Evolutionary conservation across 2,113 vertebrate genomes (phyloP), one percentile per base, ranked within the genome.

Genomic region (Apteryx owenii): DNA sequence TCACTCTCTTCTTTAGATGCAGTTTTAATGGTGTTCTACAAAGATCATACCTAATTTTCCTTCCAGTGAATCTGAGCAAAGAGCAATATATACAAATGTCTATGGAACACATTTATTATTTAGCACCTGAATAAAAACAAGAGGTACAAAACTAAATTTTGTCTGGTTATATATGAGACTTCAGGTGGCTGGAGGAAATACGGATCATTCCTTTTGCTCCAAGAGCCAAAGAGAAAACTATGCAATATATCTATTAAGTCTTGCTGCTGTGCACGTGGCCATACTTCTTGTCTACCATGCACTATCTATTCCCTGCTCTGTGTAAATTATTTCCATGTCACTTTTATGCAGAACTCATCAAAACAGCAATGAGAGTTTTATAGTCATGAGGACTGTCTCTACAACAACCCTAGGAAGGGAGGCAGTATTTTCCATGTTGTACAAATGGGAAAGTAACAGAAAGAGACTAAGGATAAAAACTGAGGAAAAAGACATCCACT

Each of bases 201-300:
- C 0, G 4, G 25, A 73, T 29, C 46, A n/a, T 64, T 84, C 64
- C 8, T 12, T 88, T 61, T 23, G 60, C 8, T 89, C 0, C 0
- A 66, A 81, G 38, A 82, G 77, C 28, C 92, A 46, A 92, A 78
- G 50, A 86, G 80, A 58, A 9, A 82, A 69, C 56, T 68, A 10
- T 3, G 9, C 36, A 36, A 21, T 36, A 69, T 29, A 79, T 76
- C 62, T 31, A 5, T 28, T 20, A n/a, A 60, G 14, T 21, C 31
- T 61, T 69, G 11, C 31, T 68, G 14, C 23, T 53, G 81, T 28
- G 13, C 82, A 28, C 7, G 51, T 4, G 48, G 18, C 50, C 40
- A 48, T 17, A 6, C 9, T 78, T 65, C 65, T 85, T 65, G 8
- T 21, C 51, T 56, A 29, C 53, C 5, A 4, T 5, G 16, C 16